These are phyloP conservation scores for Malurus cyaneus DNA, from an alignment of 2,113 vertebrate species.

Conservation along the genomic window DNA sequence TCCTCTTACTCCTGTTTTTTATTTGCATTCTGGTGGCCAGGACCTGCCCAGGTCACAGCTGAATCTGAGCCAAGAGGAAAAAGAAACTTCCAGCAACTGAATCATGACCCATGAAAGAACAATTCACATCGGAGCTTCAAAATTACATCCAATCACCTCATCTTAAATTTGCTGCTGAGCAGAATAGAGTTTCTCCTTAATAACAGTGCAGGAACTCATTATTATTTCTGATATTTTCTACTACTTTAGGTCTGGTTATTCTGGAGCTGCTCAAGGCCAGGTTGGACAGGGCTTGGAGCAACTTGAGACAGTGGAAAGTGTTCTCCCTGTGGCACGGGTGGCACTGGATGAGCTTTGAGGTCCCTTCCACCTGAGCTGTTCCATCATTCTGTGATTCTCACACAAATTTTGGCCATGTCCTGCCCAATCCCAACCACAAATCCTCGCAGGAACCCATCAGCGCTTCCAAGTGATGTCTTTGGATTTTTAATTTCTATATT, in stretches of 20 bases:
- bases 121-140: not conserved
- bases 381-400: not conserved
- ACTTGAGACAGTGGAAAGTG: not conserved
- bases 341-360: not conserved
- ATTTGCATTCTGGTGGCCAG: not conserved
- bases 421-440: fast-evolving
- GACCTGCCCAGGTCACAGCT: not conserved
- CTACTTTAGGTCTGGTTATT: not conserved
- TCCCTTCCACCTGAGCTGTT: not conserved
- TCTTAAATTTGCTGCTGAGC: not conserved
- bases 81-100: not conserved
- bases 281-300: not conserved
- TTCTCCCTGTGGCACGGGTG: not conserved
- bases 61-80: not conserved
- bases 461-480: not conserved
- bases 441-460: not conserved
- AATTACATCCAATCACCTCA: not conserved
- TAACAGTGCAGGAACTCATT: not conserved
- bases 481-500: too few relatives aligned
- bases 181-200: not conserved
- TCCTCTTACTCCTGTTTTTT: not conserved
- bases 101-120: not conserved
- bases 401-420: fast-evolving
- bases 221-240: not conserved
- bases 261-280: not conserved